Evolutionary conservation across 2,888 invertebrate genomes (phyloP).

Genomic region (Leucophenga maculata): DNA sequence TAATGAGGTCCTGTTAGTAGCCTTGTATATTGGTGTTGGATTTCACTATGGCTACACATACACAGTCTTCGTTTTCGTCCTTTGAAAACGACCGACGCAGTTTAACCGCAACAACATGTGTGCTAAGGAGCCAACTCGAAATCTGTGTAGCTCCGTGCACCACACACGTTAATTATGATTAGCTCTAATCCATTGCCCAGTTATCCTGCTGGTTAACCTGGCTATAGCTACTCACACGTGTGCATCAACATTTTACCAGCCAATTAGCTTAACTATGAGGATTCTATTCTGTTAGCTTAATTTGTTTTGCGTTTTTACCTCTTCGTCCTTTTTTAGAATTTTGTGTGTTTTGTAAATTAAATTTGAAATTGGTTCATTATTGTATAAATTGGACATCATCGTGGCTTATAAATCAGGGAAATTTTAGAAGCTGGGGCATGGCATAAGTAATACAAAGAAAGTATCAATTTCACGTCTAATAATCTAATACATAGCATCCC

Average conservation of each 20-base stretch:
- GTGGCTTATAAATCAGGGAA: no score
- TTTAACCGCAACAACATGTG: conserved; percentile 12
- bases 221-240: conserved; percentile 27
- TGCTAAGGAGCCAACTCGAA: neutral
- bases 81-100: neutral
- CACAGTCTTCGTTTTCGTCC: neutral
- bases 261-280: conserved; percentile 5
- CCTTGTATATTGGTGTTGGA: conserved; percentile 46
- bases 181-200: conserved; percentile 9
- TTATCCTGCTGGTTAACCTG: neutral
- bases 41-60: conserved; percentile 34
- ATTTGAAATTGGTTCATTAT: neutral
- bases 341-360: neutral
- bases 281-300: neutral
- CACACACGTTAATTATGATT: conserved; percentile 14
- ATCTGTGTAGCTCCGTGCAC: neutral
- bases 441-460: no score
- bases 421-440: no score
- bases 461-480: no score
- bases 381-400: no score
- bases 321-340: neutral
- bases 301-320: no score
- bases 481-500: no score
- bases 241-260: conserved; percentile 14
- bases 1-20: conserved; percentile 43